A percentile compares a stretch with the other conserved stretches of the same genome.
phyloP scores from a whole-genome alignment of 2,888 invertebrate species.

The Stenotaenia linearis region DNA sequence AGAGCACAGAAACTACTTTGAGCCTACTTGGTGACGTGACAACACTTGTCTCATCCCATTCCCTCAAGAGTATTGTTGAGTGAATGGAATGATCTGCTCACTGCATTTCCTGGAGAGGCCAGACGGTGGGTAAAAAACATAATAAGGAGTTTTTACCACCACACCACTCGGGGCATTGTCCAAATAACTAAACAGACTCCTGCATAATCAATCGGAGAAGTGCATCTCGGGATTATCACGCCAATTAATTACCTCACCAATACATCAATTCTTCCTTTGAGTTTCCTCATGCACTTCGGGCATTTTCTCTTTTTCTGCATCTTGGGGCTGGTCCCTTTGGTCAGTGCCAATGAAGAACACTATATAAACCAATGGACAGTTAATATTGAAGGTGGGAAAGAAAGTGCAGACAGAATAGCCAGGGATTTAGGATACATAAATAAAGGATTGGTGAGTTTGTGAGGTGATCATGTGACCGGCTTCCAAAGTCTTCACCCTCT shows the following conservation, averaged over 20 bases:
- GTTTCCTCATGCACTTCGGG: background rate
- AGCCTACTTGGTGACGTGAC: no score
- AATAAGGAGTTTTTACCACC: no score
- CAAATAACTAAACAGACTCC: background rate
- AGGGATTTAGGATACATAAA: constrained; percentile 64
- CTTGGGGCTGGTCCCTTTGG: background rate
- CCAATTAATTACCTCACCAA: background rate
- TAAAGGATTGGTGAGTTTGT: constrained; percentile 62
- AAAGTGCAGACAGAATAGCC: constrained; percentile 64
- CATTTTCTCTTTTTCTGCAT: background rate
- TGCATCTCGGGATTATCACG: background rate
- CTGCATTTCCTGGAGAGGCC: no score
- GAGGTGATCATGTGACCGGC: background rate
- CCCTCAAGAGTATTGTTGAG: no score
- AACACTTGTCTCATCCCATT: no score
- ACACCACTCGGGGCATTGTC: background rate
- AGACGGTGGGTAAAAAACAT: no score
- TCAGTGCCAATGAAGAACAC: constrained; percentile 35
- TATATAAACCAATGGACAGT: constrained; percentile 71
- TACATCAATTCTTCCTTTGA: background rate
- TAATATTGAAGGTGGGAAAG: constrained; percentile 63
- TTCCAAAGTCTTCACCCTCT: no score
- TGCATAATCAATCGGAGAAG: background rate
- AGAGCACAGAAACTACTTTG: no score
- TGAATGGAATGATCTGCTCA: no score